Evolutionary conservation across 2,797 vertebrate genomes (phyloP).

Genomic region (Muscicapa comitata): DNA sequence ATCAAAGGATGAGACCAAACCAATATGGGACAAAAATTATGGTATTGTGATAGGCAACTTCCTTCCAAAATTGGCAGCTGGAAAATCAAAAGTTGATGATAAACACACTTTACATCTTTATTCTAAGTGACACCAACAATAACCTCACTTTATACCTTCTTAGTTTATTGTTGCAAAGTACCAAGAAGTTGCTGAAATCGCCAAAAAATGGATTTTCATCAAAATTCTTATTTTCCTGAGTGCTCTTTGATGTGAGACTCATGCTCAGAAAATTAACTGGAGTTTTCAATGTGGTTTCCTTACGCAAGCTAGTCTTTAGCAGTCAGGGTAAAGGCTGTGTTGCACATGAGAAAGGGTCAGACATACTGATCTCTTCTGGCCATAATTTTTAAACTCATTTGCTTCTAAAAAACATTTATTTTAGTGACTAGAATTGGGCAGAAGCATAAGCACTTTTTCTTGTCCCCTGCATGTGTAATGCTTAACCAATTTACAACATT

Average conservation of each 20-base stretch:
- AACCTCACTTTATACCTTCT: background rate
- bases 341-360: background rate
- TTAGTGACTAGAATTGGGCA: conserved; percentile 44
- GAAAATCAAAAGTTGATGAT: background rate
- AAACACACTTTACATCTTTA: background rate
- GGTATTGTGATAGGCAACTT: accelerated
- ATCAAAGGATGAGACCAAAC: background rate
- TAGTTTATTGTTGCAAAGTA: background rate
- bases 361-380: background rate
- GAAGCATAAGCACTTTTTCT: conserved; percentile 10
- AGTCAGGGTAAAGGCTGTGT: background rate
- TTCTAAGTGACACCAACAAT: background rate
- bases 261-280: background rate
- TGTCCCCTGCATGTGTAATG: background rate
- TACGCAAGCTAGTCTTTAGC: background rate
- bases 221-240: background rate
- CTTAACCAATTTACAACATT: background rate
- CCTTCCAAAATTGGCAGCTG: background rate
- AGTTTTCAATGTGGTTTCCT: background rate
- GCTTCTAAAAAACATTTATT: conserved; percentile 52
- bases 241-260: background rate
- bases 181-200: background rate
- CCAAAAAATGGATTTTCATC: background rate
- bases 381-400: background rate
- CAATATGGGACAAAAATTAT: background rate